These are phyloP conservation scores for Ciconia maguari DNA, from an alignment of 2,113 vertebrate genomes.

Conservation along the genomic window DNA sequence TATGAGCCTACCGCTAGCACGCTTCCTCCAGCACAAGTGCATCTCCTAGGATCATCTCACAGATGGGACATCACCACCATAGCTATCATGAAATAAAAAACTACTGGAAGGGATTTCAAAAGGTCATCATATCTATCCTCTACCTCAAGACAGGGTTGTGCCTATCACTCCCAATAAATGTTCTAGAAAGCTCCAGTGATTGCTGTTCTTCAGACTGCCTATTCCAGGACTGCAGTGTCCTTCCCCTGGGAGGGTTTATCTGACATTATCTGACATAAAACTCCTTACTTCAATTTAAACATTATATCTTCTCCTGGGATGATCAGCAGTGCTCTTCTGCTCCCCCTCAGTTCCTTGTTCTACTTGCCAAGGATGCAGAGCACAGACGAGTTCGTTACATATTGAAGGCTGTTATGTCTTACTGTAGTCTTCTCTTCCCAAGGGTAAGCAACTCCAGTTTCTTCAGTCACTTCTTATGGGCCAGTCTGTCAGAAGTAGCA, in stretches of 20 bases:
- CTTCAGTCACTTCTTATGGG: background rate
- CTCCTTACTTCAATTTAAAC: background rate
- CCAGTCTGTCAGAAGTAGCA: background rate
- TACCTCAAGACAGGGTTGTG: background rate
- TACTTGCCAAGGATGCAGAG: background rate
- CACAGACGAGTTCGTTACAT: fast-evolving
- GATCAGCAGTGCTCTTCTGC: background rate
- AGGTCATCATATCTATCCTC: background rate
- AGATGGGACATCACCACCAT: background rate
- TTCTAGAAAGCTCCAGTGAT: background rate
- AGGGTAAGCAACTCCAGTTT: background rate
- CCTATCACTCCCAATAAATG: background rate
- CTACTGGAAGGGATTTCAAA: background rate
- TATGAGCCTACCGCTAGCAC: background rate
- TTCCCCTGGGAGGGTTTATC: background rate
- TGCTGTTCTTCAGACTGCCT: background rate
- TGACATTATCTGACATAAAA: background rate
- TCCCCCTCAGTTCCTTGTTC: background rate
- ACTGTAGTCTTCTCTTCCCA: background rate
- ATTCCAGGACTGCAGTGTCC: background rate
- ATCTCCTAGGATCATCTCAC: background rate
- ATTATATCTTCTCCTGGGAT: background rate
- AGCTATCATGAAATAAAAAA: background rate
- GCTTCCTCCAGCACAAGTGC: background rate
- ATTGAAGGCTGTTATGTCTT: background rate